Conservation (phyloP, 2,888 invertebrate species). For the Rutpela maculata region DNA sequence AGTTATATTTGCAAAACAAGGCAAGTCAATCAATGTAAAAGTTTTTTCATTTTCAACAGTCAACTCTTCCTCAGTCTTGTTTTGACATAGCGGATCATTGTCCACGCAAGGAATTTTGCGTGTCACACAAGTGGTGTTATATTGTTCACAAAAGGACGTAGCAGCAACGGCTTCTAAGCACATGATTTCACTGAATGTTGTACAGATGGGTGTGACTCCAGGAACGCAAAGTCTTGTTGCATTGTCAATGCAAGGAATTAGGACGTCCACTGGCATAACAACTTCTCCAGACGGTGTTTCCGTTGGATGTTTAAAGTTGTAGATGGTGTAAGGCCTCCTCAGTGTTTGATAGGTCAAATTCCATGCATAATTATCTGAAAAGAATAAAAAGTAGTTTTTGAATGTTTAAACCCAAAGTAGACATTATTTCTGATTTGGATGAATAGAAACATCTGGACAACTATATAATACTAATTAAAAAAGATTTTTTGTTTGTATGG, state of each 20-base stretch:
- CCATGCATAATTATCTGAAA: conserved; percentile 61
- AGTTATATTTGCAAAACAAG: conserved; percentile 69
- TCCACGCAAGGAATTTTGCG: conserved; percentile 61
- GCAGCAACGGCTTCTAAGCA: conserved; percentile 64
- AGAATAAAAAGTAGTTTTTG: background rate
- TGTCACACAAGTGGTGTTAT: conserved; percentile 60
- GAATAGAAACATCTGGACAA: too few relatives aligned
- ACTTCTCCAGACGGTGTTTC: conserved; percentile 66
- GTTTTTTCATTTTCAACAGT: conserved; percentile 48
- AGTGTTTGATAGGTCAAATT: conserved; percentile 64
- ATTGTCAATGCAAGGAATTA: conserved; percentile 67
- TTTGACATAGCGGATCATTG: conserved; percentile 60
- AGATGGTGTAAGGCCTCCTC: conserved; percentile 65
- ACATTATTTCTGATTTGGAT: too few relatives aligned
- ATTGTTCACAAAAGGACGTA: conserved; percentile 61
- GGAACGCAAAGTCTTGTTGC: conserved; percentile 66
- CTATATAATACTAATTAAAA: too few relatives aligned
- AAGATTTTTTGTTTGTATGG: too few relatives aligned
- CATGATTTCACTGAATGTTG: conserved; percentile 66
- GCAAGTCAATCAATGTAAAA: conserved; percentile 59
- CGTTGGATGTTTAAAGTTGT: conserved; percentile 67
- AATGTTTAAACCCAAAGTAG: background rate
- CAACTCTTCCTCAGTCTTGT: conserved; percentile 57
- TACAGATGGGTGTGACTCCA: conserved; percentile 66
- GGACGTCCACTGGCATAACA: conserved; percentile 64